Conservation (phyloP, 2,888 invertebrate genomes). For the Apeira syringaria region DNA sequence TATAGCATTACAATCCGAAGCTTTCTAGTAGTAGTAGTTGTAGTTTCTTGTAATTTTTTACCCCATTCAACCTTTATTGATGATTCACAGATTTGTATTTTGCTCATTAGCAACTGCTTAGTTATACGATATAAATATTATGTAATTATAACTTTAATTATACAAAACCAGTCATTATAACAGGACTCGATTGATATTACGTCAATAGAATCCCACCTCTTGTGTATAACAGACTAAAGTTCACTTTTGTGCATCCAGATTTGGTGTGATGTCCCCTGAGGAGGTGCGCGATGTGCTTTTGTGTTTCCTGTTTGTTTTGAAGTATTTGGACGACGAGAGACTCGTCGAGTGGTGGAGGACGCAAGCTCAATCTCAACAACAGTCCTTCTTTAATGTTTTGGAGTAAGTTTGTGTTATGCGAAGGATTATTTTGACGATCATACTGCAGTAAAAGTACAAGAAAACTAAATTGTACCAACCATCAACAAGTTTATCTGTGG, state of each 20-base stretch:
- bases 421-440: background rate
- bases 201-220: too few relatives aligned
- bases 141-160: too few relatives aligned
- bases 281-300: slow-evolving; percentile 95
- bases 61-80: too few relatives aligned
- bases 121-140: too few relatives aligned
- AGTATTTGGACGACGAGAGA: slow-evolving; percentile 94
- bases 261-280: slow-evolving; percentile 82
- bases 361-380: slow-evolving; percentile 90
- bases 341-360: slow-evolving; percentile 96
- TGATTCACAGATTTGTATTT: too few relatives aligned
- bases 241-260: slow-evolving; percentile 54
- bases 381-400: slow-evolving; percentile 93
- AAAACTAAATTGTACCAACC: too few relatives aligned
- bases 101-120: too few relatives aligned
- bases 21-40: too few relatives aligned
- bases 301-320: slow-evolving; percentile 95
- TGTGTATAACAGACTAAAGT: slow-evolving; percentile 23
- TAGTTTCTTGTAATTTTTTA: too few relatives aligned
- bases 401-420: slow-evolving; percentile 83
- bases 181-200: background rate
- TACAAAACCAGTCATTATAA: slow-evolving; percentile 2
- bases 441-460: too few relatives aligned
- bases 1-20: too few relatives aligned
- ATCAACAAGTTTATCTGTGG: too few relatives aligned